Evolutionary conservation across 2,113 vertebrate genomes (phyloP).

Genomic region (Corydoras sp.): DNA sequence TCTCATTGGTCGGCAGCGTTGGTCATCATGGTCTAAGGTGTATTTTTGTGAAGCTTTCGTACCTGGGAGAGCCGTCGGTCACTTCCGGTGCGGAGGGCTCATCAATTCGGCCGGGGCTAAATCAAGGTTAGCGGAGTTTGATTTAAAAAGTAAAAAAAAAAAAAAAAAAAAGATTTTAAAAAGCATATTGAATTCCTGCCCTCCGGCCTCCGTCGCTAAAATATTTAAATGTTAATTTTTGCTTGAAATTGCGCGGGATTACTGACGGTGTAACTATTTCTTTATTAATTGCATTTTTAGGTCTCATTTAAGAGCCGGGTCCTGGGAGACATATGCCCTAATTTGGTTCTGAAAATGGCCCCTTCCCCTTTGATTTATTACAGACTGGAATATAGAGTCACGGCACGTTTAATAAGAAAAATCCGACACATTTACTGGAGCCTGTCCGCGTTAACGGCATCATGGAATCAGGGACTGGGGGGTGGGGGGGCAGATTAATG

Average conservation of each 20-base stretch:
- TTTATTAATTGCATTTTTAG: slow-evolving; percentile 8
- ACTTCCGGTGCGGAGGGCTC: background rate
- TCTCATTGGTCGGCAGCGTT: slow-evolving; percentile 9
- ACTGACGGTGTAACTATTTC: background rate
- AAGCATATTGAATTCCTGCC: background rate
- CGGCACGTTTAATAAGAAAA: too few relatives aligned
- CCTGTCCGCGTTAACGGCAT: too few relatives aligned
- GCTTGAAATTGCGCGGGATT: slow-evolving; percentile 1
- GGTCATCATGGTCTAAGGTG: background rate
- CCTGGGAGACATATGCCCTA: background rate
- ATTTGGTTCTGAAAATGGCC: background rate
- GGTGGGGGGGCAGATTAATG: too few relatives aligned
- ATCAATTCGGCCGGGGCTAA: background rate
- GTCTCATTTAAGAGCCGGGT: background rate
- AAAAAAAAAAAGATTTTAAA: background rate
- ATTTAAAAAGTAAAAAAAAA: background rate
- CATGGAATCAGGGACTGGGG: too few relatives aligned
- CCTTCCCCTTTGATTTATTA: background rate
- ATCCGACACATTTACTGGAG: too few relatives aligned
- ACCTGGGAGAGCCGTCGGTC: background rate
- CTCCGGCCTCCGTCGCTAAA: background rate
- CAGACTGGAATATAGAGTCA: background rate
- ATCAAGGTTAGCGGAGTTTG: background rate
- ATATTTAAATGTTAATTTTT: slow-evolving; percentile 6
- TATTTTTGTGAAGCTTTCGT: background rate